These are phyloP conservation scores for Hypena proboscidalis DNA, from an alignment of 2,888 invertebrate species.

Conservation along the genomic window DNA sequence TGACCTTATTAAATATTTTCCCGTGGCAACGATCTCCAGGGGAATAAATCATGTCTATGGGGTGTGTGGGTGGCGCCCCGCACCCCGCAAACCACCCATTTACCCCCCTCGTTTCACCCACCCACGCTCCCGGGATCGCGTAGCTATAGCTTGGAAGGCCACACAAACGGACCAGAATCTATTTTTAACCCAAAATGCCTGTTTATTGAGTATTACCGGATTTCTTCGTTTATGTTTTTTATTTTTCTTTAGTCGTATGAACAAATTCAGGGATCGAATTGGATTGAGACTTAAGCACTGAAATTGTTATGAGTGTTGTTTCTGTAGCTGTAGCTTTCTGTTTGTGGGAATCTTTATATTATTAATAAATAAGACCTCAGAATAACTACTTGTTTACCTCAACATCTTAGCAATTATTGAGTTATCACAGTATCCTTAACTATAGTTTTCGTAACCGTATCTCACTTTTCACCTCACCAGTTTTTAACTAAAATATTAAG, in stretches of 20 bases:
- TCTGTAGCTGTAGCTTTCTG: no score
- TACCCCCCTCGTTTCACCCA: conserved; percentile 13
- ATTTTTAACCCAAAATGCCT: conserved; percentile 59
- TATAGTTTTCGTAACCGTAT: no score
- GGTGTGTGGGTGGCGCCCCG: conserved; percentile 36
- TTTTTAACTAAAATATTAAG: no score
- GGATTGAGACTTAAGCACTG: background rate
- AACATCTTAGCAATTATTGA: no score
- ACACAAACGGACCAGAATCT: conserved; percentile 55
- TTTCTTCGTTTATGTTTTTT: conserved; percentile 20
- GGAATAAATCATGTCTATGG: conserved; percentile 64
- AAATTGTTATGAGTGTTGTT: no score
- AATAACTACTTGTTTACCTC: no score
- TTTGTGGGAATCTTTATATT: no score
- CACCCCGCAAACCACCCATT: conserved; percentile 17
- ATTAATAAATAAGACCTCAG: no score
- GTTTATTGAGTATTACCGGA: conserved; percentile 43
- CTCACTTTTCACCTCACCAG: no score
- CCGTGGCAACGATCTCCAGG: conserved; percentile 50
- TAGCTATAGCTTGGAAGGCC: conserved; percentile 53
- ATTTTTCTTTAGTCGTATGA: conserved; percentile 9
- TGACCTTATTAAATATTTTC: conserved; percentile 58
- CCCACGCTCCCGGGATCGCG: conserved; percentile 46
- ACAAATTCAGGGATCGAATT: conserved; percentile 1
- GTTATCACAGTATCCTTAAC: no score